These are phyloP conservation scores for Sinodicranocentrus sp. DNA, from an alignment of 2,888 invertebrate species.

Conservation along the genomic window DNA sequence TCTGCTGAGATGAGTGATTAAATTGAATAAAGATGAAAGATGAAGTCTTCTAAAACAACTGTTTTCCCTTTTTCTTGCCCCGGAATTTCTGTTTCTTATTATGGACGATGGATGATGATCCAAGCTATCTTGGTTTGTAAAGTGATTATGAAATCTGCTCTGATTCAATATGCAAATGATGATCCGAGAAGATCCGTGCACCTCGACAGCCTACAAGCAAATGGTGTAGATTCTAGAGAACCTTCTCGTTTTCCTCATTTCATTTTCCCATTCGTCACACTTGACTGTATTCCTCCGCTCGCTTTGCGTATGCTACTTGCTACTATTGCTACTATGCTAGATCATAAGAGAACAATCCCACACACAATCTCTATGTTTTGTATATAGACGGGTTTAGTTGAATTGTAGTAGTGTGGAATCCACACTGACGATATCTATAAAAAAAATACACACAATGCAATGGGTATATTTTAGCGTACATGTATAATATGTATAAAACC, in stretches of 20 bases:
- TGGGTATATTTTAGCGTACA: no score
- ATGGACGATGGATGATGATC: not conserved
- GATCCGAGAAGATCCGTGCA: constrained; percentile 25
- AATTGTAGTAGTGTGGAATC: no score
- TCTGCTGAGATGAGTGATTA: no score
- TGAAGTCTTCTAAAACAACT: not conserved
- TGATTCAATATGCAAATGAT: not conserved
- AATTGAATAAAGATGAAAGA: no score
- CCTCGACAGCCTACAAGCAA: constrained; percentile 59
- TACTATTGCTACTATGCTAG: no score
- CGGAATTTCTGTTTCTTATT: not conserved
- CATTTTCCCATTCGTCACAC: not conserved
- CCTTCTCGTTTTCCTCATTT: constrained; percentile 41
- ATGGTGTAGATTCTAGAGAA: constrained; percentile 39
- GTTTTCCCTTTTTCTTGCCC: not conserved
- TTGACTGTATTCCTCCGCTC: constrained; percentile 17
- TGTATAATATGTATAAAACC: no score
- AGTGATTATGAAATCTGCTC: not conserved
- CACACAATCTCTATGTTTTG: no score
- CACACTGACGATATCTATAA: no score
- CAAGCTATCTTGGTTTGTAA: not conserved
- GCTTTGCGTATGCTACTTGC: no score
- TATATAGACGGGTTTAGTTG: no score
- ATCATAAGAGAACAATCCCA: no score
- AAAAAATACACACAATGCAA: no score